Evolutionary conservation across 2,888 invertebrate species (phyloP), one percentile per base, ranked within the genome.

Genomic region (Macroteleia sp.): DNA sequence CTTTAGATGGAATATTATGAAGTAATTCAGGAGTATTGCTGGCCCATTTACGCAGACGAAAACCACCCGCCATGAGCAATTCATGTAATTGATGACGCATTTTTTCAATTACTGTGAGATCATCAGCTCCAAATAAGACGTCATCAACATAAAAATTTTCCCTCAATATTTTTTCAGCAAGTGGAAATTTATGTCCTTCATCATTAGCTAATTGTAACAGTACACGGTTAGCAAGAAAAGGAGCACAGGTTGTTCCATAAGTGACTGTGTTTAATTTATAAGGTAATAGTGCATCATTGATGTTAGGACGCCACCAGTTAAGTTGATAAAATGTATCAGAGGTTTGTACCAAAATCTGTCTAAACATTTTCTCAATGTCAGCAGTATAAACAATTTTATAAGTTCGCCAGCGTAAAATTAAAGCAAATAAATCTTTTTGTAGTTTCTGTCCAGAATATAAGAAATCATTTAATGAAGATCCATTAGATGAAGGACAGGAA

Each of bases 41-140:
- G 54, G 36, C 54, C 54, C 54, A 54, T n/a, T 54, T 54, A 20
- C 12, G 54, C 6, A 54, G 20, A 0, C 19, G 34, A n/a, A 54
- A 54, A 8, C 22, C 42, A 42, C 42, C 42, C 8, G 20, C 42
- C 12, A 0, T 42, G 22, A 42, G n/a, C 42, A 42, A 22, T 12
- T 2, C 0, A 1, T 9, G 5, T n/a, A 22, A 20, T 20, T 42
- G 8, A 20, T n/a, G n/a, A 2, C 42, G 42, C n/a, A 22, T 42
- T 30, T 20, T 10, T 1, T 6, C 1, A 8, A 39, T 5, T 25
- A 5, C 4, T 5, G 5, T 10, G 8, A 14, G 12, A 17, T 52
- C 52, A n/a, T 44, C 44, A 22, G 44, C 44, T n/a, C 44, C 22
- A 12, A 44, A 44, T 1, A 44, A 10, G 3, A 25, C 44, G 8